Conservation (phyloP, 2,888 invertebrate species). For the Andricus quercusramuli region DNA sequence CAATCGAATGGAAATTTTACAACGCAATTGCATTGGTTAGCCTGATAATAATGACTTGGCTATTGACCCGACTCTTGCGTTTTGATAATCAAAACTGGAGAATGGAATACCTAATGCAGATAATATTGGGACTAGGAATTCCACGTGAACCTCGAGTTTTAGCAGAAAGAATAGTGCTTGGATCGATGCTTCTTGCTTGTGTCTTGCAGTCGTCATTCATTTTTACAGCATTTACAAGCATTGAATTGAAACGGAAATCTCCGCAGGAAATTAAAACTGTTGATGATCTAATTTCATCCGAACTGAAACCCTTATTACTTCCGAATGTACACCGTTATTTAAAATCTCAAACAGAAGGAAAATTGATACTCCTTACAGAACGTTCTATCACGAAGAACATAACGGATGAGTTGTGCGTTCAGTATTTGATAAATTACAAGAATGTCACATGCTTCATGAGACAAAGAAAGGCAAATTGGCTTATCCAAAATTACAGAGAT, state of each 20-base stretch:
- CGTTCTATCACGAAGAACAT: too few relatives aligned
- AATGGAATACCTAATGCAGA: not conserved
- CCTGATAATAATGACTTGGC: not conserved
- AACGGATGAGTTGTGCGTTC: not conserved
- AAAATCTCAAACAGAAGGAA: accelerated
- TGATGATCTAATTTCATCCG: not conserved
- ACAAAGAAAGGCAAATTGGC: not conserved
- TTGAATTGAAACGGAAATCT: too few relatives aligned
- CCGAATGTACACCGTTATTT: not conserved
- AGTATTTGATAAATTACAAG: not conserved
- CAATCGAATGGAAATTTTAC: too few relatives aligned
- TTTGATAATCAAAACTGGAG: not conserved
- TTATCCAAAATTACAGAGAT: not conserved
- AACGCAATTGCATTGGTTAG: too few relatives aligned
- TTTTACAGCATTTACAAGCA: not conserved
- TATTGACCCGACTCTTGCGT: not conserved
- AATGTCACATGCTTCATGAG: not conserved
- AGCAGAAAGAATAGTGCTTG: not conserved
- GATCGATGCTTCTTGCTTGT: not conserved
- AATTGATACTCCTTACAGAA: accelerated
- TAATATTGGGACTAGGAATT: not conserved
- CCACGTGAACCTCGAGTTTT: not conserved
- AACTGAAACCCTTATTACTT: not conserved
- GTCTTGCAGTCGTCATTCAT: not conserved
- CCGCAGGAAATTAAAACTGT: not conserved